Evolutionary conservation across 2,888 invertebrate species (phyloP).

Genomic region (Oligia fasciuncula): DNA sequence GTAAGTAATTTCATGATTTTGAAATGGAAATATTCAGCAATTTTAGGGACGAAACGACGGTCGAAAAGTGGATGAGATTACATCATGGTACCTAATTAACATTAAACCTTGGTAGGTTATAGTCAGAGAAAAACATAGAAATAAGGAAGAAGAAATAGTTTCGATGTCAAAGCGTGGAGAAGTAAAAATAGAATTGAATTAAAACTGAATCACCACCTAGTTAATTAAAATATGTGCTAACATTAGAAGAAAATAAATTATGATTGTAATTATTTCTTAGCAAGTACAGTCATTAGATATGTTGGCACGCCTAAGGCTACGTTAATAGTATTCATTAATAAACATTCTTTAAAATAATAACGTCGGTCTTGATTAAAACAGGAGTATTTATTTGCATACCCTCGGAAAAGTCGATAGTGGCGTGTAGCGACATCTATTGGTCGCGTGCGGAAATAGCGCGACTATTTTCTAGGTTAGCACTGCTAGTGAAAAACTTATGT

Average conservation of each 20-base stretch:
- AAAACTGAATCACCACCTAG: constrained; percentile 10
- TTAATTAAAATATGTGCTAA: constrained; percentile 43
- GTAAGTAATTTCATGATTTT: neutral
- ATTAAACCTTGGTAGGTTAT: neutral
- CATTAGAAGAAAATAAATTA: constrained; percentile 46
- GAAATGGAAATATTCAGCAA: neutral
- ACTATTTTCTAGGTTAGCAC: constrained; percentile 73
- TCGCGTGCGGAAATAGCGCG: constrained; percentile 57
- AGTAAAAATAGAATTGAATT: constrained; percentile 13
- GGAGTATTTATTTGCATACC: constrained; percentile 40
- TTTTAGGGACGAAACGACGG: accelerated
- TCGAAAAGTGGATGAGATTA: neutral
- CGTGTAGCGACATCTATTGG: constrained; percentile 78
- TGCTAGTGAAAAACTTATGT: constrained; percentile 30
- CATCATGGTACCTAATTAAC: neutral
- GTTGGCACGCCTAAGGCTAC: constrained; percentile 48
- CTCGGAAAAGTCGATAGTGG: constrained; percentile 64
- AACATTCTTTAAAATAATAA: constrained; percentile 39
- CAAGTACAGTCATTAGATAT: constrained; percentile 32
- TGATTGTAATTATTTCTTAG: constrained; percentile 26
- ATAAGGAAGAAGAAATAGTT: neutral
- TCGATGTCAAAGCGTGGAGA: neutral
- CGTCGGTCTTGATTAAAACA: constrained; percentile 37
- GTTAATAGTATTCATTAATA: constrained; percentile 54
- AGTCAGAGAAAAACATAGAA: neutral